Percentiles rank a stretch among this genome's conserved stretches.
Evolutionary conservation across 1,140 invertebrate genomes (phyloP).

Genomic region (Brachionus calyciflorus): DNA sequence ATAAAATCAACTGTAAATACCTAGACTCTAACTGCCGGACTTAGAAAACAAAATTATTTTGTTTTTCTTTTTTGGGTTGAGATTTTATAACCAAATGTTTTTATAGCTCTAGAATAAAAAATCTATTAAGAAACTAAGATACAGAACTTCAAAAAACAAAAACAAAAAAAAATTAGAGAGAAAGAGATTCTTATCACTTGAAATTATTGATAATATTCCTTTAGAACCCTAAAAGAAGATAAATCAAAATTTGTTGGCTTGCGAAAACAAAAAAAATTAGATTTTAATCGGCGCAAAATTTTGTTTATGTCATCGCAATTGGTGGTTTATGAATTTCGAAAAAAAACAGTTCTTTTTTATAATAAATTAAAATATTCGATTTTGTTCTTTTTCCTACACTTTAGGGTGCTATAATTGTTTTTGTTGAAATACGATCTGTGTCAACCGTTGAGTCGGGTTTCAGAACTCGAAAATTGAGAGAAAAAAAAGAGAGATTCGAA

Average conservation of each 20-base stretch:
- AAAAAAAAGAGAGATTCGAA: too few relatives aligned
- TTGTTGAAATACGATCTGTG: background rate
- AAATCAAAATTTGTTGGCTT: background rate
- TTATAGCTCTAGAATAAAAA: constrained; percentile 26
- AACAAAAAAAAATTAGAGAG: background rate
- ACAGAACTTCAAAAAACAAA: too few relatives aligned
- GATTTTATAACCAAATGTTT: constrained; percentile 39
- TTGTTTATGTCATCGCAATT: constrained; percentile 41
- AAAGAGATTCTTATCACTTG: background rate
- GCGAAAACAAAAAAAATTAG: constrained; percentile 20
- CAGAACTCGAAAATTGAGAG: too few relatives aligned
- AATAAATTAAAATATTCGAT: too few relatives aligned
- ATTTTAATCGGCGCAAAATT: constrained; percentile 38
- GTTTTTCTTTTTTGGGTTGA: background rate
- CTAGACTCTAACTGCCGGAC: constrained; percentile 17
- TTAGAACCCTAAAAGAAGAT: too few relatives aligned
- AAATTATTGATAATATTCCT: constrained; percentile 27
- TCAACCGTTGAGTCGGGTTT: background rate
- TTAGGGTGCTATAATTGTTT: constrained; percentile 11
- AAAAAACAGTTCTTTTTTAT: too few relatives aligned
- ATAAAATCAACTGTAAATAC: background rate
- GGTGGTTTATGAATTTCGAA: background rate
- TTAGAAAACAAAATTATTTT: background rate
- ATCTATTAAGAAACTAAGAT: constrained; percentile 14
- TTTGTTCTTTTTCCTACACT: background rate